Evolutionary conservation across 2,888 invertebrate species (phyloP).

Genomic region (Anthoptus insignis): DNA sequence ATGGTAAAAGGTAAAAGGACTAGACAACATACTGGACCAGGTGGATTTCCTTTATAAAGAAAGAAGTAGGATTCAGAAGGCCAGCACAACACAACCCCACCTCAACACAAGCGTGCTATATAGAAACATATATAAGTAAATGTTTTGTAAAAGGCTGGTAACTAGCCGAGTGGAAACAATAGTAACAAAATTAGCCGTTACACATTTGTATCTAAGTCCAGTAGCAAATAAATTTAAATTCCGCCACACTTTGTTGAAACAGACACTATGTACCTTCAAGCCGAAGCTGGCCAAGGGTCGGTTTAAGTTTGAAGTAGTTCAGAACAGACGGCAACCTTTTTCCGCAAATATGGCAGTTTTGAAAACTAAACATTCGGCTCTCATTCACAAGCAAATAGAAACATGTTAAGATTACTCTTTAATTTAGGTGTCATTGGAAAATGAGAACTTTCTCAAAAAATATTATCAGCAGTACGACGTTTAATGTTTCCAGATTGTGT

Average conservation of each 20-base stretch:
- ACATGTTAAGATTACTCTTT: neutral
- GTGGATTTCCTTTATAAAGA: too few relatives aligned
- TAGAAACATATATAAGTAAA: too few relatives aligned
- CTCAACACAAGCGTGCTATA: too few relatives aligned
- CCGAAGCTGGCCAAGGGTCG: neutral
- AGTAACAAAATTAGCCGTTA: too few relatives aligned
- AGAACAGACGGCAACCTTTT: neutral
- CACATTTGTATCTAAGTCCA: neutral
- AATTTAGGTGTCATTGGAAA: neutral
- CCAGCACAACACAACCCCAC: too few relatives aligned
- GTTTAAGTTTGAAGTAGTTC: neutral
- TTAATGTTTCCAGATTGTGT: too few relatives aligned
- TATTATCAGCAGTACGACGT: neutral
- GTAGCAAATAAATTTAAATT: neutral
- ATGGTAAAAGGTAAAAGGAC: too few relatives aligned
- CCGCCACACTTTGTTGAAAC: neutral
- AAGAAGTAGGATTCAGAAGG: too few relatives aligned
- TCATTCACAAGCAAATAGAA: neutral
- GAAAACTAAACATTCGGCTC: neutral
- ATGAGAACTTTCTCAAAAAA: neutral
- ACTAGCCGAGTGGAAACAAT: too few relatives aligned
- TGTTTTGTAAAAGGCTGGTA: too few relatives aligned
- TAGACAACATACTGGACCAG: too few relatives aligned
- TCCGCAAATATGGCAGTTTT: conserved; percentile 2
- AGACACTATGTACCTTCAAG: neutral